These are phyloP conservation scores for Gandaritis pyraliata DNA, from an alignment of 2,888 invertebrate genomes.

Conservation along the genomic window DNA sequence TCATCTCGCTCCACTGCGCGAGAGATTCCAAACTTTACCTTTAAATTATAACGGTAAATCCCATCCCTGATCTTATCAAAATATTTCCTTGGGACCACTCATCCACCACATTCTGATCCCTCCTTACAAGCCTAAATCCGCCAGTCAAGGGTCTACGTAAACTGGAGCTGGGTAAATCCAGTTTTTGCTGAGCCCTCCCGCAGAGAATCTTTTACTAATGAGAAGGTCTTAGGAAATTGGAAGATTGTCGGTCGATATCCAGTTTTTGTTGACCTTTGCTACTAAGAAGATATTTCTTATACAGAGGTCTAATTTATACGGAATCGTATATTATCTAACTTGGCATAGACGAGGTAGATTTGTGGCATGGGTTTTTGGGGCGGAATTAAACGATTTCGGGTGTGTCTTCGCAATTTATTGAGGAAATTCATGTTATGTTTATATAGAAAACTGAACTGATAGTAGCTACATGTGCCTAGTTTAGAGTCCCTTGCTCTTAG, in stretches of 20 bases:
- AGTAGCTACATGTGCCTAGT: too few species aligned
- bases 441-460: not conserved
- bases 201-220: slow-evolving; percentile 9
- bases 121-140: slow-evolving; percentile 9
- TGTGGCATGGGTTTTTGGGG: slow-evolving; percentile 30
- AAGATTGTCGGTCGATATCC: slow-evolving; percentile 11
- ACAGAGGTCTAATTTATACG: slow-evolving; percentile 18
- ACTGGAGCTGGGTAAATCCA: slow-evolving; percentile 2
- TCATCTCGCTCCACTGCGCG: slow-evolving; percentile 22
- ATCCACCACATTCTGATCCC: slow-evolving; percentile 32
- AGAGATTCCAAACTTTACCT: slow-evolving; percentile 49
- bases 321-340: slow-evolving; percentile 14
- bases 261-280: slow-evolving; percentile 27
- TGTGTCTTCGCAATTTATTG: slow-evolving; percentile 32
- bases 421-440: slow-evolving; percentile 12
- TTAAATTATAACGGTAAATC: slow-evolving; percentile 54
- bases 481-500: too few species aligned
- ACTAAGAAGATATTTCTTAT: slow-evolving; percentile 5
- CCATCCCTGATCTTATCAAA: slow-evolving; percentile 54
- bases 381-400: slow-evolving; percentile 34
- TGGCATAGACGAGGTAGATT: slow-evolving; percentile 35
- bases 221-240: slow-evolving; percentile 28
- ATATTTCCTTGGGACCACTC: slow-evolving; percentile 43
- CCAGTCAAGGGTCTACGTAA: slow-evolving; percentile 11
- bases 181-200: slow-evolving; percentile 13